Evolutionary conservation across 1,140 invertebrate genomes (phyloP).

Genomic region (Drosophila arizonae): DNA sequence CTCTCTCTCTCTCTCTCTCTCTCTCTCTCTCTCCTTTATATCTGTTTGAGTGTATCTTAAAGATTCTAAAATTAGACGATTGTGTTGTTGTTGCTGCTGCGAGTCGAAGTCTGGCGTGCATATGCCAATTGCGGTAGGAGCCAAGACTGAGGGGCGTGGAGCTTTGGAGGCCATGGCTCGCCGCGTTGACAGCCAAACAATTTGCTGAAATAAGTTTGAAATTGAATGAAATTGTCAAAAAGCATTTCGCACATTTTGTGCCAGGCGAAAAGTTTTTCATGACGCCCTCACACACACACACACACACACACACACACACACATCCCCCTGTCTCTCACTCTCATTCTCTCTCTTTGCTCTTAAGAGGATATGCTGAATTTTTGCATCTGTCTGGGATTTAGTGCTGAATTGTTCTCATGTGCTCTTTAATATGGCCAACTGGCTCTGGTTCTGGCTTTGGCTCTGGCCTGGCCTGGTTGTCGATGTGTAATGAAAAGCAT

Average conservation of each 20-base stretch:
- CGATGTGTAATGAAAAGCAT: constrained; percentile 77
- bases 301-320: background rate
- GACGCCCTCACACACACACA: background rate
- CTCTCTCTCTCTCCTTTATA: background rate
- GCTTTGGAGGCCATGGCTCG: constrained; percentile 34
- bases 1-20: background rate
- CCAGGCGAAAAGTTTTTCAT: constrained; percentile 41
- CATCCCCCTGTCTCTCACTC: background rate
- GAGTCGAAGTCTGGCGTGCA: constrained; percentile 53
- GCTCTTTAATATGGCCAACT: constrained; percentile 65
- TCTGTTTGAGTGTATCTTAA: constrained; percentile 81
- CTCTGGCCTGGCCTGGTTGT: constrained; percentile 22
- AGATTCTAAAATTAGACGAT: constrained; percentile 81
- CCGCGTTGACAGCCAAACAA: constrained; percentile 77
- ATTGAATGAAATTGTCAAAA: constrained; percentile 81
- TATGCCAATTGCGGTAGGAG: constrained; percentile 78
- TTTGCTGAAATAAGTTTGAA: constrained; percentile 81
- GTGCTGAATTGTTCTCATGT: constrained; percentile 56
- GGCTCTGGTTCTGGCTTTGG: constrained; percentile 12
- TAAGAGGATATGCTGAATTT: constrained; percentile 17
- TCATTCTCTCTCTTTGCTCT: background rate
- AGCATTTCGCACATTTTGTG: constrained; percentile 77
- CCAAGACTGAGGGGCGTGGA: constrained; percentile 44
- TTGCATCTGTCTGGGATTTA: constrained; percentile 48
- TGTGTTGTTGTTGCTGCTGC: constrained; percentile 50